Base-by-base conservation (phyloP, 2,113 vertebrate genomes). In the Pyrgilauda ruficollis region DNA sequence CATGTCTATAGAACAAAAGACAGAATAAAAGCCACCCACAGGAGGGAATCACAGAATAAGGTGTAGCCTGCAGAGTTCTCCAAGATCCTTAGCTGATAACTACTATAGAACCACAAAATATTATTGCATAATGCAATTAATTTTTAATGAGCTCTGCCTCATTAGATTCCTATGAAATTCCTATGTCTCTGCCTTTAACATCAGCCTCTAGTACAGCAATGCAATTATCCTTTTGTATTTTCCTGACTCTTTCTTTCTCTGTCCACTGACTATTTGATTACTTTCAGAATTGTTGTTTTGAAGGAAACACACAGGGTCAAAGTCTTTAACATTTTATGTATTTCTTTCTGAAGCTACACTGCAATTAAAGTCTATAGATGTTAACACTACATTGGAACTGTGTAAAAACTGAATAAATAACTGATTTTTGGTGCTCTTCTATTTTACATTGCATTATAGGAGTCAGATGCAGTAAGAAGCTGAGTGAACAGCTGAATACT, bases 51-150 rank as follows among this genome's bases (percentile, higher is more conserved):
- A 15, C 68, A 90, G 82, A 94, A 62, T 90, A 74, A 90, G 31
- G 49, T 62, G 62, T 30, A 87, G 28, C 80, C 90, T 92, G 80
- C 69, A 94, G 90, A 90, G 76, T 64, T 73, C 92, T 96, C 92
- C 80, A 88, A 90, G 94, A 80, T 95, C 68, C 39, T 66, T 83
- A 74, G 67, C 63, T 90, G 90, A 75, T 86, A 91, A 55, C 75
- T 80, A 31, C 14, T 49, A 23, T 4, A 88, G 83, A 89, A 90
- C 21, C 37, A 78, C 61, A 64, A 90, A 83, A 26, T 4, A 59
- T 23, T 86, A 68, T 56, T 93, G 46, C 24, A 44, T 67, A 90
- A 84, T 39, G 46, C 15, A 81, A 93, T 78, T 81, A 75, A 39
- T 31, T 95, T 92, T 83, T 75, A 88, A 93, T 68, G 43, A 94